Evolutionary conservation across 2,113 vertebrate species (phyloP), one percentile per base, ranked within the genome.

Genomic region (Pedionomus torquatus): DNA sequence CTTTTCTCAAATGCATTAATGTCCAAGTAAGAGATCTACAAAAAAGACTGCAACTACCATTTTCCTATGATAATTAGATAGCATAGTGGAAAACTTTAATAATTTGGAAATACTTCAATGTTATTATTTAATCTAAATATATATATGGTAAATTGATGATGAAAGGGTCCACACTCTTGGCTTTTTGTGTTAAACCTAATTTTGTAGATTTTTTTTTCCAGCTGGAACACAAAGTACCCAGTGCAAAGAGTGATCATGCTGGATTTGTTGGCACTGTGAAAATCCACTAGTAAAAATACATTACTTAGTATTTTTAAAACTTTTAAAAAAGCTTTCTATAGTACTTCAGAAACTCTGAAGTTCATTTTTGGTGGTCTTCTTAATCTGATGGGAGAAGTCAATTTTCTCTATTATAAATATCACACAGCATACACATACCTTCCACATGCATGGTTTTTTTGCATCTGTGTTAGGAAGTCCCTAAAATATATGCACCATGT

Each of bases 381-480:
- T 58, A 54, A 54, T 64, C 24, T 51, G 13, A 63, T 24, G 7
- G 54, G 16, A 55, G 33, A 65, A 28, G 43, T 48, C 17, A 33
- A 66, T 57, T 49, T 28, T 39, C 24, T 65, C 2, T 33, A 33
- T 37, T 33, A 46, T 17, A 33, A 30, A 33, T 41, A 41, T 14
- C 30, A n/a, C 4, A 5, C n/a, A 46, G 37, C n/a, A 26, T 14
- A 49, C 16, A 18, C 0, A 0, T 23, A 18, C 9, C 13, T 4
- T 5, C n/a, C n/a, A n/a, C n/a, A n/a, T n/a, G n/a, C n/a, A n/a
- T n/a, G n/a, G n/a, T n/a, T n/a, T n/a, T n/a, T n/a, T n/a, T n/a
- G n/a, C n/a, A n/a, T n/a, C n/a, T n/a, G n/a, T n/a, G n/a, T n/a
- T n/a, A n/a, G n/a, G 6, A 72, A 87, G 18, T 9, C 60, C 49